Conservation (phyloP, 2,888 invertebrate genomes). For the Pterostichus niger region DNA sequence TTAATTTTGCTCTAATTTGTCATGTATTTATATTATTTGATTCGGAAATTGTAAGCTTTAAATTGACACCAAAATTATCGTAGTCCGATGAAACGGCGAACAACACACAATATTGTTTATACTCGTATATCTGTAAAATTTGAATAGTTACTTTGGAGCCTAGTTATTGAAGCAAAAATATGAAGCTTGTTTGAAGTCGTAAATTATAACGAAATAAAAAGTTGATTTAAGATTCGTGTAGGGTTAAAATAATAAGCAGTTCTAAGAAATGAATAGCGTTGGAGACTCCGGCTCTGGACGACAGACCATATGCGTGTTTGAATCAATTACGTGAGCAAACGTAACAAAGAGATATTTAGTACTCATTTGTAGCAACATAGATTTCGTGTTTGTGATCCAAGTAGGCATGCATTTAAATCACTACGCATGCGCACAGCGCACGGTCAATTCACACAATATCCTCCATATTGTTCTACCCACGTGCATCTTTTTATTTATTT, state of each 20-base stretch:
- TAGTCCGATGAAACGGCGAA: no score
- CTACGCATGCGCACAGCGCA: constrained; percentile 36
- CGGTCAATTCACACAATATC: constrained; percentile 68
- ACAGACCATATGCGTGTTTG: constrained; percentile 54
- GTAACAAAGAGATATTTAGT: constrained; percentile 62
- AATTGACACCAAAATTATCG: no score
- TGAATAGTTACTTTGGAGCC: background rate
- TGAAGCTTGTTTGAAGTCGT: background rate
- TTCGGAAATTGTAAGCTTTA: no score
- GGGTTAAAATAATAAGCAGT: constrained; percentile 48
- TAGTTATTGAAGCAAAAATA: background rate
- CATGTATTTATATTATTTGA: no score
- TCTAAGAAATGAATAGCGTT: constrained; percentile 34
- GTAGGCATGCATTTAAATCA: constrained; percentile 52
- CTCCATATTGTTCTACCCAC: constrained; percentile 70
- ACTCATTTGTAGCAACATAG: constrained; percentile 63
- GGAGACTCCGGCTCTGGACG: background rate
- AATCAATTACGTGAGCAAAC: constrained; percentile 58
- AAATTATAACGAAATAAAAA: constrained; percentile 38
- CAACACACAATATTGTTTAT: no score
- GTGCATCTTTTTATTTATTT: constrained; percentile 68
- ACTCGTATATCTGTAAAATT: background rate
- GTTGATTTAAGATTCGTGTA: constrained; percentile 44
- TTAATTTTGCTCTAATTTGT: no score
- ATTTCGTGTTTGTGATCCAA: constrained; percentile 52